A percentile compares a stretch with the other conserved stretches of the same genome.
Conservation (phyloP, 2,113 vertebrate genomes). For the Brachionichthys hirsutus region DNA sequence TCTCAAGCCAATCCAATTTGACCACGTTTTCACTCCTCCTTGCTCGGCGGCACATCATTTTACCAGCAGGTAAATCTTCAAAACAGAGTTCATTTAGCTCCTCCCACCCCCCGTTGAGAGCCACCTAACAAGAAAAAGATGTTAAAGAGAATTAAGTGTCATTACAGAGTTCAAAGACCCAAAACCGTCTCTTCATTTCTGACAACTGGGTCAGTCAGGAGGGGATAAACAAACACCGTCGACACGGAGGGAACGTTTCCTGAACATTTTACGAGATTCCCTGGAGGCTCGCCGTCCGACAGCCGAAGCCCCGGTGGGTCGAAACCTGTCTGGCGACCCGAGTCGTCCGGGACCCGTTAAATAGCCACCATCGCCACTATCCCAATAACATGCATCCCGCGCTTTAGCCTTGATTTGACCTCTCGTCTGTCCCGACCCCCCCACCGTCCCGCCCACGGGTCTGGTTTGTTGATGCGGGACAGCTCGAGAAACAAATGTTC, state of each 20-base stretch:
- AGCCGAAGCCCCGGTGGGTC: slow-evolving; percentile 5
- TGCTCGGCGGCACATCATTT: not conserved
- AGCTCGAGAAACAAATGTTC: slow-evolving; percentile 48
- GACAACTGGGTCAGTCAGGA: no score
- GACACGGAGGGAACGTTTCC: slow-evolving; percentile 15
- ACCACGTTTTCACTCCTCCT: not conserved
- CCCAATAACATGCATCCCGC: slow-evolving; percentile 42
- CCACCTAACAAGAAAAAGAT: not conserved
- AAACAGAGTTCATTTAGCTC: not conserved
- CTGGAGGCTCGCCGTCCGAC: slow-evolving; percentile 37
- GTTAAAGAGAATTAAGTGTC: not conserved
- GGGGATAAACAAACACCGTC: not conserved
- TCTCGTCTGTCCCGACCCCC: slow-evolving; percentile 22
- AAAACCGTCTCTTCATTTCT: not conserved
- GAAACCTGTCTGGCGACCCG: slow-evolving; percentile 16
- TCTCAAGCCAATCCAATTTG: no score
- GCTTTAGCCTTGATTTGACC: slow-evolving; percentile 55
- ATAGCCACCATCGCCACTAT: slow-evolving; percentile 2
- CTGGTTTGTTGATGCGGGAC: slow-evolving; percentile 33
- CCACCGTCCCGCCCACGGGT: slow-evolving; percentile 22
- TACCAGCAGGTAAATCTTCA: not conserved
- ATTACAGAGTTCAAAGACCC: slow-evolving; percentile 3
- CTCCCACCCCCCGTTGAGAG: not conserved
- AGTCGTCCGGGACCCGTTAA: slow-evolving; percentile 6
- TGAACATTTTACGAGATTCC: slow-evolving; percentile 30